Percentiles rank a stretch among this genome's conserved stretches.
Evolutionary conservation across 2,113 vertebrate species (phyloP).

Genomic region (Orthonyx spaldingii): DNA sequence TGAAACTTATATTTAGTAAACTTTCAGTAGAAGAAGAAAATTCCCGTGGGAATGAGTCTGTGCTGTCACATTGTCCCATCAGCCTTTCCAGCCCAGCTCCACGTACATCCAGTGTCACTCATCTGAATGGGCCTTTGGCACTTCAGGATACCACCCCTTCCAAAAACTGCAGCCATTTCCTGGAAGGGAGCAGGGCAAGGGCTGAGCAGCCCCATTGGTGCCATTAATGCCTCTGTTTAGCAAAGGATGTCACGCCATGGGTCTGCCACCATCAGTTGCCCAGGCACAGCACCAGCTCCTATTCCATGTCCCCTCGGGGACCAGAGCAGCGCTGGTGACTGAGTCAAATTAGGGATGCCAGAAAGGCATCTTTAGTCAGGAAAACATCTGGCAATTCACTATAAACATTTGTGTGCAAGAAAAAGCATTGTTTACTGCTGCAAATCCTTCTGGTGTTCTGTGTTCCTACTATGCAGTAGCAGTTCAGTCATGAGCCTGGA

Average conservation of each 20-base stretch:
- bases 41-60: no score
- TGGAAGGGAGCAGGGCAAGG: background rate
- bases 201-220: rapidly evolving
- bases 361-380: background rate
- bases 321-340: background rate
- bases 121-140: background rate
- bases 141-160: rapidly evolving
- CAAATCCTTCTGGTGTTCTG: background rate
- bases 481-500: background rate
- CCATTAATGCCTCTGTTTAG: background rate
- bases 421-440: background rate
- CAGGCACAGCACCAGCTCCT: background rate
- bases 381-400: background rate
- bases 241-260: rapidly evolving
- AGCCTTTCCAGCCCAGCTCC: background rate
- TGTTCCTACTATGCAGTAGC: background rate
- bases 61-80: no score
- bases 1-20: no score
- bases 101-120: rapidly evolving
- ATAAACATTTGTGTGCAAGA: background rate
- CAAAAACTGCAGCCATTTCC: background rate
- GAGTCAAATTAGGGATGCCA: background rate
- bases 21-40: no score
- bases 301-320: rapidly evolving
- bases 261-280: background rate